Conservation (phyloP, 2,888 invertebrate genomes). For the Drosophila algonquin region DNA sequence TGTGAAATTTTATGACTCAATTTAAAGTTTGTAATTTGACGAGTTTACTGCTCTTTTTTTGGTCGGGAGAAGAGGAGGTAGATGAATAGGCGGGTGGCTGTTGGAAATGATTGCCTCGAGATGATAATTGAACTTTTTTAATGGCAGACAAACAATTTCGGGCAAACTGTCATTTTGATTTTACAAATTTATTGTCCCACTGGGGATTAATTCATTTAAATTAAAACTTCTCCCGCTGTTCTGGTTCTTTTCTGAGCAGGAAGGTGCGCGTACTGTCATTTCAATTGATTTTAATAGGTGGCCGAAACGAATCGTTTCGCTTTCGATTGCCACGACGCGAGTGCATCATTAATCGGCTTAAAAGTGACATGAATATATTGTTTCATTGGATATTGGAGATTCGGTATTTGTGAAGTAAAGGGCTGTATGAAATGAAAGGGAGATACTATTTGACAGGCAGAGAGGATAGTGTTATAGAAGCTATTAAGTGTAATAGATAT, state of each 20-base stretch:
- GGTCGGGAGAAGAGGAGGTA: not conserved
- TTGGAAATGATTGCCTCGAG: conserved; percentile 20
- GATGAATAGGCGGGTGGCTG: not conserved
- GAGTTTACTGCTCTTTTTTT: conserved; percentile 24
- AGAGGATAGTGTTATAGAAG: not conserved
- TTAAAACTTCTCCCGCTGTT: conserved; percentile 23
- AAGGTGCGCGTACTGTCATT: conserved; percentile 36
- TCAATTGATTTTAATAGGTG: conserved; percentile 73
- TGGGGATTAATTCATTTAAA: conserved; percentile 65
- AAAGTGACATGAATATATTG: conserved; percentile 48
- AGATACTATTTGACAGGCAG: not conserved
- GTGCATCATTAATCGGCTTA: conserved; percentile 72
- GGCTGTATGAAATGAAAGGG: not conserved
- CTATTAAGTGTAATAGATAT: too few relatives aligned
- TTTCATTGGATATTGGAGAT: conserved; percentile 11
- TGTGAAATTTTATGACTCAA: conserved; percentile 46
- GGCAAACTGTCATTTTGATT: conserved; percentile 42
- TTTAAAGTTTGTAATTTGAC: conserved; percentile 44
- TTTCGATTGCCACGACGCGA: conserved; percentile 32
- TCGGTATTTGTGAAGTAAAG: not conserved
- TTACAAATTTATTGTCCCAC: conserved; percentile 57
- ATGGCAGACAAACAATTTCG: conserved; percentile 34
- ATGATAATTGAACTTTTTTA: conserved; percentile 45
- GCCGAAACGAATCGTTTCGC: conserved; percentile 18
- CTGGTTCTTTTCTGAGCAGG: not conserved